phyloP scores from a whole-genome alignment of 2,888 invertebrate genomes.

The Dasypolia templi region DNA sequence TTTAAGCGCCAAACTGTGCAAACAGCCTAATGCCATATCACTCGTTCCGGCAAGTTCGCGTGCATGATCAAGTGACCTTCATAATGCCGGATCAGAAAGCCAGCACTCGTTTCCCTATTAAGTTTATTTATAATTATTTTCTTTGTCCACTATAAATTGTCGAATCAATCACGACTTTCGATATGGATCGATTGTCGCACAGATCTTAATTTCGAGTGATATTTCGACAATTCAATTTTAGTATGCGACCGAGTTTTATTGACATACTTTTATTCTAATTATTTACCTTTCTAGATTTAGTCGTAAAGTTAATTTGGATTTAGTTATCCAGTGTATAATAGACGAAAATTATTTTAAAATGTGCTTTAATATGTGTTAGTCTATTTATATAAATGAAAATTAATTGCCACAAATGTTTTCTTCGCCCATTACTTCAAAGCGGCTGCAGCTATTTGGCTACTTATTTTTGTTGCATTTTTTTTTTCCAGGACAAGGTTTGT shows the following conservation, averaged over 20 bases:
- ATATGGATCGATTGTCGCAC: conserved; percentile 39
- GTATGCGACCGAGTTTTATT: conserved; percentile 37
- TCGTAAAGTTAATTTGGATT: neutral
- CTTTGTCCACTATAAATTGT: conserved; percentile 68
- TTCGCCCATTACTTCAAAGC: too few relatives aligned
- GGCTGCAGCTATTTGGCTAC: too few relatives aligned
- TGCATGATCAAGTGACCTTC: conserved; percentile 66
- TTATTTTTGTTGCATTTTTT: too few relatives aligned
- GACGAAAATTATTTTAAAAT: neutral
- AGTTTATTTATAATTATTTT: conserved; percentile 74
- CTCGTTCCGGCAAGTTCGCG: conserved; percentile 56
- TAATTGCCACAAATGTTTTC: too few relatives aligned
- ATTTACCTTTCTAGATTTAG: conserved; percentile 30
- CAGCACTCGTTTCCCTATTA: conserved; percentile 72
- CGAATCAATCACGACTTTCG: conserved; percentile 69
- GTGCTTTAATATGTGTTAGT: too few relatives aligned
- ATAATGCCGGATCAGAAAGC: conserved; percentile 72
- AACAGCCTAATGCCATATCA: conserved; percentile 44
- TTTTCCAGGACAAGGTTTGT: too few relatives aligned
- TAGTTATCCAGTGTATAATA: conserved; percentile 5
- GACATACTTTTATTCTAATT: conserved; percentile 25
- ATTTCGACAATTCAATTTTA: conserved; percentile 25
- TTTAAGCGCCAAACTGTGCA: conserved; percentile 10
- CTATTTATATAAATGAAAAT: too few relatives aligned
- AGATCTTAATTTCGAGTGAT: conserved; percentile 33